These are phyloP conservation scores for Xanthia togata DNA, from an alignment of 2,888 invertebrate genomes.

Conservation along the genomic window DNA sequence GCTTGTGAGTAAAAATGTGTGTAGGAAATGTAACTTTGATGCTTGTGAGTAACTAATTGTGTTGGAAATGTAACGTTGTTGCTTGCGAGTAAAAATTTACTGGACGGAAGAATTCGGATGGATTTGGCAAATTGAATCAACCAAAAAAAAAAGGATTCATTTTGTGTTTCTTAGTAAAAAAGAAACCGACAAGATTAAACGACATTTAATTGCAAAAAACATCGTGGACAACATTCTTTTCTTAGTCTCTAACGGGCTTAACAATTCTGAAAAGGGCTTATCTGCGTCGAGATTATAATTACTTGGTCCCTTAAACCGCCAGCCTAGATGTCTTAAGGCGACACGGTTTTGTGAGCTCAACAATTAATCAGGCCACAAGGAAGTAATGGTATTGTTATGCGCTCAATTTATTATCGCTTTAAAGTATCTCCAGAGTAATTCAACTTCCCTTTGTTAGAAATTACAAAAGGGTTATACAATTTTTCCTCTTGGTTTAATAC, in stretches of 20 bases:
- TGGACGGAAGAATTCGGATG: no score
- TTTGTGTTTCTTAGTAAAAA: neutral
- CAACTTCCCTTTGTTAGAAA: slow-evolving; percentile 75
- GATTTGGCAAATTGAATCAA: neutral
- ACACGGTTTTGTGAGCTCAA: slow-evolving; percentile 59
- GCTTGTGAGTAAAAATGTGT: neutral
- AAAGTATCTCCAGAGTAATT: slow-evolving; percentile 73
- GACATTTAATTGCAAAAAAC: slow-evolving; percentile 2
- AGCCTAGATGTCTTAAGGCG: slow-evolving; percentile 57
- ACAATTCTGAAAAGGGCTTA: slow-evolving; percentile 54
- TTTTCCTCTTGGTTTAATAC: slow-evolving; percentile 62
- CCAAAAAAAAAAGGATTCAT: neutral
- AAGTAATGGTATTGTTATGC: slow-evolving; percentile 74
- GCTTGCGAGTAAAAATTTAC: neutral
- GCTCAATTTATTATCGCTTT: slow-evolving; percentile 78
- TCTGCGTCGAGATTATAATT: slow-evolving; percentile 61
- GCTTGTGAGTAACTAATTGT: no score
- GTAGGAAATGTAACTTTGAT: no score
- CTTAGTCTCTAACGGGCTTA: slow-evolving; percentile 7
- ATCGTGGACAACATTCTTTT: slow-evolving; percentile 21
- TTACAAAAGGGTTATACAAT: slow-evolving; percentile 74
- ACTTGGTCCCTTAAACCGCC: slow-evolving; percentile 46
- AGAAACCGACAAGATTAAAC: neutral
- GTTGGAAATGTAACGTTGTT: neutral
- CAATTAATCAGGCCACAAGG: slow-evolving; percentile 74